Evolutionary conservation across 2,113 vertebrate species (phyloP).

Genomic region (Silurus glanis): DNA sequence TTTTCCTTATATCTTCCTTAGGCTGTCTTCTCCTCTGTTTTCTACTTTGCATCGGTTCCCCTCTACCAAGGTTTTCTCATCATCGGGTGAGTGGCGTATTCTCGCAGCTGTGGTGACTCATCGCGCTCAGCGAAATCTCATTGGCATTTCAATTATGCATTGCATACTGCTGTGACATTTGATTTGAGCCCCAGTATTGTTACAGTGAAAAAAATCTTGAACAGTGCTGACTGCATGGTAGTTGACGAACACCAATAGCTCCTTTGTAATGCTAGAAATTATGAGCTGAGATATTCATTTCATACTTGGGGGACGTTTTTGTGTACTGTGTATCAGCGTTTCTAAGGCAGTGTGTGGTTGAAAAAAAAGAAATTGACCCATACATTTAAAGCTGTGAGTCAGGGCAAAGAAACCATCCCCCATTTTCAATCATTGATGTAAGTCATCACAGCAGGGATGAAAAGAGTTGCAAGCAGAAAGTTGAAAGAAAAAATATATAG

Average conservation of each 20-base stretch:
- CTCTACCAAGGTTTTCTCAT: conserved; percentile 98
- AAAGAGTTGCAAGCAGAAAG: not conserved
- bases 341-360: conserved; percentile 22
- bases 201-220: conserved; percentile 49
- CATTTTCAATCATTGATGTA: not conserved
- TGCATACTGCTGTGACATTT: conserved; percentile 62
- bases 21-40: conserved; percentile 96
- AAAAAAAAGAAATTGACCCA: not conserved
- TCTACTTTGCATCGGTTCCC: conserved; percentile 94
- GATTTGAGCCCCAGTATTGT: conserved; percentile 60
- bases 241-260: conserved; percentile 29
- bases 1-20: conserved; percentile 53
- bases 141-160: conserved; percentile 47
- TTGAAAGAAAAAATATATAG: not conserved
- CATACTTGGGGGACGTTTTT: conserved; percentile 2
- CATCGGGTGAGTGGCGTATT: conserved; percentile 84
- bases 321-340: conserved; percentile 36
- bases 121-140: conserved; percentile 43
- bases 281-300: conserved; percentile 39
- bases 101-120: conserved; percentile 58
- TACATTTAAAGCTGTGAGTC: conserved; percentile 22
- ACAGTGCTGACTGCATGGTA: conserved; percentile 19
- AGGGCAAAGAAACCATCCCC: not conserved
- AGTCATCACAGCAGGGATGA: not conserved
- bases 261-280: conserved; percentile 31